A percentile compares a stretch with the other conserved stretches of the same genome.
phyloP scores from a whole-genome alignment of 2,888 invertebrate genomes.

The Tipula lateralis region DNA sequence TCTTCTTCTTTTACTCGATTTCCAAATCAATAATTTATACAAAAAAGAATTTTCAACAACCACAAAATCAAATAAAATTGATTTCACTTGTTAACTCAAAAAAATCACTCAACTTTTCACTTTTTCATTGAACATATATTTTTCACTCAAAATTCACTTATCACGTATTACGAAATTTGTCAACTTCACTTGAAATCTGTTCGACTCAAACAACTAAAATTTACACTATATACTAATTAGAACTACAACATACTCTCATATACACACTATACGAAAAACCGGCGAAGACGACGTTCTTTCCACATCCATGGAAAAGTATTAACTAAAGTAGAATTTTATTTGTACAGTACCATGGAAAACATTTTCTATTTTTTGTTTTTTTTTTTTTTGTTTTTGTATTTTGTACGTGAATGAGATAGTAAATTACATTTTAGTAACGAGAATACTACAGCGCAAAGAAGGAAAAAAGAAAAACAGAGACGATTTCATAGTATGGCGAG shows the following conservation, averaged over 20 bases:
- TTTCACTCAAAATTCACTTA: background rate
- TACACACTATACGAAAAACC: background rate
- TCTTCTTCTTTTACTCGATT: background rate
- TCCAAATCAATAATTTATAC: background rate
- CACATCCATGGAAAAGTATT: background rate
- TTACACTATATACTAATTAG: background rate
- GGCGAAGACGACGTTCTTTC: background rate
- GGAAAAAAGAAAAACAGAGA: slow-evolving; percentile 15
- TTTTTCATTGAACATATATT: background rate
- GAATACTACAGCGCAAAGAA: background rate
- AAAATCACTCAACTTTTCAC: background rate
- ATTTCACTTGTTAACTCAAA: background rate
- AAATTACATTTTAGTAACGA: background rate
- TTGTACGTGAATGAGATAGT: background rate
- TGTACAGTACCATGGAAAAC: background rate
- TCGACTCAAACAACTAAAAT: background rate
- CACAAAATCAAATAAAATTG: background rate
- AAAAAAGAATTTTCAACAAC: background rate
- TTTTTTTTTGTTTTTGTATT: background rate
- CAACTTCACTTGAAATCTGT: background rate
- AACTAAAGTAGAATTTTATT: background rate
- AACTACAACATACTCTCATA: background rate
- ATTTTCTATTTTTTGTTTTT: too few relatives aligned
- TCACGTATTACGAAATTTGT: background rate
- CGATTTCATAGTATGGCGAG: background rate